phyloP scores from a whole-genome alignment of 2,113 vertebrate genomes.

The Numida meleagris region DNA sequence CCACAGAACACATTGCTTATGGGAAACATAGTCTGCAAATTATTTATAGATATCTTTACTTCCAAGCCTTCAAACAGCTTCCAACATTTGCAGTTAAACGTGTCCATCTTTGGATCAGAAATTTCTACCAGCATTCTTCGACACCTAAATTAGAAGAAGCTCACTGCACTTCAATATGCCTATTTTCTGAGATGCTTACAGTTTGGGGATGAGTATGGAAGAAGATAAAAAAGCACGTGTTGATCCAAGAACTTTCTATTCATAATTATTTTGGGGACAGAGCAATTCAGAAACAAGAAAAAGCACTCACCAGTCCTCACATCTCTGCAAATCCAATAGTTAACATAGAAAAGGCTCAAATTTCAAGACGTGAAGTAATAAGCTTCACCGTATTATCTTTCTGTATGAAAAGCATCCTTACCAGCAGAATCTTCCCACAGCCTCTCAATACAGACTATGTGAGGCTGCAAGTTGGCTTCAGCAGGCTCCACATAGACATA shows the following conservation, averaged over 20 bases:
- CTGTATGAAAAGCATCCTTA: conserved; percentile 64
- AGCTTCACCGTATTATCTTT: not conserved
- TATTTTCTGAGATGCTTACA: not conserved
- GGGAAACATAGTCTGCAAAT: not conserved
- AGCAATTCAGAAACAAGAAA: not conserved
- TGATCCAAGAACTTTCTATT: not conserved
- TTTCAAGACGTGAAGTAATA: not conserved
- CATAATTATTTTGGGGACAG: not conserved
- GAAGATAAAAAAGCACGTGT: not conserved
- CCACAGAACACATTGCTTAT: not conserved
- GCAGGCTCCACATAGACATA: conserved; percentile 98
- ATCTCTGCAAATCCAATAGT: not conserved
- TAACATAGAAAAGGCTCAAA: not conserved
- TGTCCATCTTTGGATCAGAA: not conserved
- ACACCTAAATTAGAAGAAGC: not conserved
- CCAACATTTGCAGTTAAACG: not conserved
- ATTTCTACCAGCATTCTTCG: not conserved
- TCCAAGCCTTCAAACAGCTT: not conserved
- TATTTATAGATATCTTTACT: not conserved
- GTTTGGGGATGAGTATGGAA: not conserved
- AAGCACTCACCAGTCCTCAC: not conserved
- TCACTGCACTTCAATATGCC: not conserved
- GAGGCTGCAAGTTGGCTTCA: conserved; percentile 91
- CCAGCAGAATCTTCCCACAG: conserved; percentile 96
- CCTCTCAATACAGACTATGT: conserved; percentile 98